Conservation (phyloP, 2,113 vertebrate genomes). For the Corythaeola cristata region DNA sequence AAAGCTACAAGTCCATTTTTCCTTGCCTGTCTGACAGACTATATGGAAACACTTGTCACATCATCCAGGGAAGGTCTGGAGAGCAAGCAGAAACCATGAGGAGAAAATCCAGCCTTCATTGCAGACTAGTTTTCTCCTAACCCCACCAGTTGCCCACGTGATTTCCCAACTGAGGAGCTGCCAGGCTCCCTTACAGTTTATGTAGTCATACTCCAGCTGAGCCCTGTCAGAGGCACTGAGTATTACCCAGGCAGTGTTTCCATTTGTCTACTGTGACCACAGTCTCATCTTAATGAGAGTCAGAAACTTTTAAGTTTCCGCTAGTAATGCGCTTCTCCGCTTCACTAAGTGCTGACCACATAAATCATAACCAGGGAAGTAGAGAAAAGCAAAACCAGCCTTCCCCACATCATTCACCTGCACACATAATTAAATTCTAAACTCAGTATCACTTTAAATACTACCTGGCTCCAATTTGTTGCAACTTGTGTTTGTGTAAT, state of each 20-base stretch:
- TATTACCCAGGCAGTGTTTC: not conserved
- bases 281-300: not conserved
- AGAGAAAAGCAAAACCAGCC: not conserved
- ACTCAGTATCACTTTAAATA: not conserved
- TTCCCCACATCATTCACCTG: not conserved
- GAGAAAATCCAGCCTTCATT: not conserved
- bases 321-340: not conserved
- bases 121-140: not conserved
- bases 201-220: not conserved
- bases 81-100: not conserved
- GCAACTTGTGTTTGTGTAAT: not conserved
- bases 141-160: not conserved
- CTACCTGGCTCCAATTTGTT: not conserved
- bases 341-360: fast-evolving
- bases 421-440: not conserved
- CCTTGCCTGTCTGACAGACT: not conserved
- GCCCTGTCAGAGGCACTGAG: not conserved
- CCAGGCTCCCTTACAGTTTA: not conserved
- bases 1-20: not conserved
- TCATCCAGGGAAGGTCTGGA: not conserved
- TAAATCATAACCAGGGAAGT: not conserved
- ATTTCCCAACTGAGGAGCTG: not conserved
- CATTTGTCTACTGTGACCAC: not conserved
- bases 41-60: not conserved
- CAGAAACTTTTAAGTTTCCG: not conserved